These are phyloP conservation scores for Mus pahari DNA, from an alignment of 2,113 vertebrate species.

Conservation along the genomic window DNA sequence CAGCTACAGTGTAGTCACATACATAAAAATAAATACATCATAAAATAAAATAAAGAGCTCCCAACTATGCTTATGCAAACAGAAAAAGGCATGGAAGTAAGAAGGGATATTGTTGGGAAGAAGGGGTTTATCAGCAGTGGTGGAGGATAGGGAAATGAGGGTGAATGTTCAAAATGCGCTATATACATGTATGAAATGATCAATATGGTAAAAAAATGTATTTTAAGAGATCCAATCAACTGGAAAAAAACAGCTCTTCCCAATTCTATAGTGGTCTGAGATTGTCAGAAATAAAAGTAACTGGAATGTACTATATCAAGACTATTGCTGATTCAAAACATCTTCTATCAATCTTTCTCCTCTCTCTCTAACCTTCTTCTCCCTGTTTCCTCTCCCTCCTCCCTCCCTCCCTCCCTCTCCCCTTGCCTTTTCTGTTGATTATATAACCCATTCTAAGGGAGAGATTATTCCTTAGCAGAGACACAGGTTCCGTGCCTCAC, in stretches of 20 bases:
- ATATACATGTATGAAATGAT: too few relatives aligned
- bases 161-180: too few relatives aligned
- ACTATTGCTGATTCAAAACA: background rate
- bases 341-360: background rate
- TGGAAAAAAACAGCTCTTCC: background rate
- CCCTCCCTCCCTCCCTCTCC: background rate
- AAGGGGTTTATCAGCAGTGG: too few relatives aligned
- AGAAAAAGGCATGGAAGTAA: too few relatives aligned
- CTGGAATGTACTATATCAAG: background rate
- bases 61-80: too few relatives aligned
- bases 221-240: too few relatives aligned
- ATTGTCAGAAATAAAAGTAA: conserved; percentile 18
- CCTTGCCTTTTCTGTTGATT: background rate
- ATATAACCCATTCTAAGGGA: background rate
- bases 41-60: too few relatives aligned
- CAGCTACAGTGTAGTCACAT: too few relatives aligned
- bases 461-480: background rate
- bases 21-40: too few relatives aligned
- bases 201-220: too few relatives aligned
- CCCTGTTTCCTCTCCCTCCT: background rate
- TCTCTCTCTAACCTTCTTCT: background rate
- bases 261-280: background rate
- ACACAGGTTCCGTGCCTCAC: background rate
- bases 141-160: too few relatives aligned
- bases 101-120: too few relatives aligned